Evolutionary conservation across 2,113 vertebrate genomes (phyloP), one percentile per base, ranked within the genome.

Genomic region (Eurystomus gularis): DNA sequence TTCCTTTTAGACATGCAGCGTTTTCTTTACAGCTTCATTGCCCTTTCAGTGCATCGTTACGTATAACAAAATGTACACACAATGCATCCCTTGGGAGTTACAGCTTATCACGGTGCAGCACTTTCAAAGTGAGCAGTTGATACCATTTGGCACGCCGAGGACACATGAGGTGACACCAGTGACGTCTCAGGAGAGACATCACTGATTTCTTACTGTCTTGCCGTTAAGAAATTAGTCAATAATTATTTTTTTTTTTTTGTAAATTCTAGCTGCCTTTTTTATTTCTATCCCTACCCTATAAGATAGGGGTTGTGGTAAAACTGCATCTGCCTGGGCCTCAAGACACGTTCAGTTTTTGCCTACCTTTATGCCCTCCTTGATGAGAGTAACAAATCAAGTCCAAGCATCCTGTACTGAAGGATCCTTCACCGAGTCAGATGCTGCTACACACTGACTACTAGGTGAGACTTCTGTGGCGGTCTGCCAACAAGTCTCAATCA

Each of bases 401-500:
- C 83, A 91, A 88, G 52, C 57, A 96, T 65, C 65, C 35, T 65
- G 35, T 68, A 64, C 83, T 68, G 88, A 86, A 87, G 86, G 65
- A 82, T 86, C 52, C 72, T 78, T 81, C 65, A 71, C 77, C 0
- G 2, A 83, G 19, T 54, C 65, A 89, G 69, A 60, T 3, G 1
- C 28, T 69, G 60, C 70, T 51, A 79, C 90, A 57, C 52, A 52
- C 80, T n/a, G 31, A 86, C 86, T 79, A 52, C n/a, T 26, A 39
- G 82, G 39, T 51, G 90, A 66, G 85, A 58, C 82, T 96, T 88
- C 49, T 64, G 83, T 26, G 33, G 80, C 93, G 55, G 57, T 96
- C 96, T 76, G 89, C 93, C 95, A 95, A 82, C 95, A 92, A 95
- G 88, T 87, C 73, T 96, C 94, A 94, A 82, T 96, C 94, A 95